Conservation (phyloP, 2,797 vertebrate genomes). For the Ptychobarbus kaznakovi region DNA sequence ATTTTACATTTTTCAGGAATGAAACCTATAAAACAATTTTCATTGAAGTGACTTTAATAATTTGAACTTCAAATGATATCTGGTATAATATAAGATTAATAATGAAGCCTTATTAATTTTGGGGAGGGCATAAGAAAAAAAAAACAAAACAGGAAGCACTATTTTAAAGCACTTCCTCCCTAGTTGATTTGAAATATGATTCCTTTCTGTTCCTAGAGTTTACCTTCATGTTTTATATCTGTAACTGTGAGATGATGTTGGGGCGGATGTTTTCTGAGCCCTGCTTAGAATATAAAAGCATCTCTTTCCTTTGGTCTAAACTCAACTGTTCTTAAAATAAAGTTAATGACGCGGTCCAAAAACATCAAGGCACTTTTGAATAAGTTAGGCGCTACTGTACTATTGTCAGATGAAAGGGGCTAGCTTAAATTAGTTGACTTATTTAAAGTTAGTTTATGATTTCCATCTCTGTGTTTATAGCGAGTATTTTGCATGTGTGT, state of each 20-base stretch:
- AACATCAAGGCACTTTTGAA: constrained; percentile 24
- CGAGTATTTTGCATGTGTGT: background rate
- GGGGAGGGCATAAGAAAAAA: background rate
- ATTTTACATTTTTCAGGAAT: background rate
- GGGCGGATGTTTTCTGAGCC: constrained; percentile 25
- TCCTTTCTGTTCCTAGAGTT: constrained; percentile 21
- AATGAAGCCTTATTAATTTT: background rate
- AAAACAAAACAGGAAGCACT: background rate
- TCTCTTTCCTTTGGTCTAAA: constrained; percentile 28
- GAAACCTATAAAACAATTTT: background rate
- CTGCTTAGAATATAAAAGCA: constrained; percentile 47
- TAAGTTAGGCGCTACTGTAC: constrained; percentile 10
- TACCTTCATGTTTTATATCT: constrained; percentile 35
- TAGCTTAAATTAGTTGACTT: constrained; percentile 25
- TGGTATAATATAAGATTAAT: background rate
- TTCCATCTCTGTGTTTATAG: background rate
- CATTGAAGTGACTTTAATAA: background rate
- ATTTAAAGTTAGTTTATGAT: constrained; percentile 30
- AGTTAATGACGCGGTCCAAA: constrained; percentile 38
- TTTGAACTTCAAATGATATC: background rate
- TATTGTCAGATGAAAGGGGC: constrained; percentile 28
- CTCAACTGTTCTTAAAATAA: constrained; percentile 45
- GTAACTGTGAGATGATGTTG: constrained; percentile 31
- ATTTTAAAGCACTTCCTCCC: background rate
- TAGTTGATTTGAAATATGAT: constrained; percentile 10